Percentiles rank a stretch among this genome's conserved stretches.
Conservation (phyloP, 2,113 vertebrate genomes). For the Dipodomys stephensi region DNA sequence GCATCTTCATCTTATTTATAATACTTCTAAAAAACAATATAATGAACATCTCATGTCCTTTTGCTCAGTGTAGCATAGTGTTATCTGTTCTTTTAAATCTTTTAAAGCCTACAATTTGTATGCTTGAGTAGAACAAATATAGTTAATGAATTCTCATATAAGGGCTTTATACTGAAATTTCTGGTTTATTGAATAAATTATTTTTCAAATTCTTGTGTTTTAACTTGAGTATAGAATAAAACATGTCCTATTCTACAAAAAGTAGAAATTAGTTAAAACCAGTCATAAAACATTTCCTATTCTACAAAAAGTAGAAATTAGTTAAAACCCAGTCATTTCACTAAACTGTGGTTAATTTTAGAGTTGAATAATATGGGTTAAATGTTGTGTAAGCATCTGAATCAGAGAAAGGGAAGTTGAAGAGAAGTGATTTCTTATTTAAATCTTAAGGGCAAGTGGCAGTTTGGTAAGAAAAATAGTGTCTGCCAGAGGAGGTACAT, state of each 20-base stretch:
- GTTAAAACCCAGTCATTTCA: background rate
- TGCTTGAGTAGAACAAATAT: background rate
- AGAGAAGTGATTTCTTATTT: background rate
- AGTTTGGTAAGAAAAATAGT: background rate
- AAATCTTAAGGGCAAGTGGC: background rate
- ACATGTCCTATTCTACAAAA: background rate
- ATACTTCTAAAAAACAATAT: background rate
- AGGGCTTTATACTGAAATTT: background rate
- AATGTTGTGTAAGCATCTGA: background rate
- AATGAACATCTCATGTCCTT: background rate
- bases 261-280: background rate
- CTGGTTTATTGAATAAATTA: slow-evolving; percentile 17
- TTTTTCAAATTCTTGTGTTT: background rate
- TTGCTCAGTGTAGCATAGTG: background rate
- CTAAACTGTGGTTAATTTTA: background rate
- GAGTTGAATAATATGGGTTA: background rate
- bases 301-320: background rate
- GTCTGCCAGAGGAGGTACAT: background rate
- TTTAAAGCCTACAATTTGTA: background rate
- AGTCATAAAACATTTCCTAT: background rate
- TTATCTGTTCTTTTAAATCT: background rate
- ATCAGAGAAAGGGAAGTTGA: background rate
- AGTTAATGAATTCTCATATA: background rate
- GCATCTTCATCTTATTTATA: background rate
- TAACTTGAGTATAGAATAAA: background rate